Evolutionary conservation across 2,797 vertebrate genomes (phyloP).

Genomic region (Ispidina picta): DNA sequence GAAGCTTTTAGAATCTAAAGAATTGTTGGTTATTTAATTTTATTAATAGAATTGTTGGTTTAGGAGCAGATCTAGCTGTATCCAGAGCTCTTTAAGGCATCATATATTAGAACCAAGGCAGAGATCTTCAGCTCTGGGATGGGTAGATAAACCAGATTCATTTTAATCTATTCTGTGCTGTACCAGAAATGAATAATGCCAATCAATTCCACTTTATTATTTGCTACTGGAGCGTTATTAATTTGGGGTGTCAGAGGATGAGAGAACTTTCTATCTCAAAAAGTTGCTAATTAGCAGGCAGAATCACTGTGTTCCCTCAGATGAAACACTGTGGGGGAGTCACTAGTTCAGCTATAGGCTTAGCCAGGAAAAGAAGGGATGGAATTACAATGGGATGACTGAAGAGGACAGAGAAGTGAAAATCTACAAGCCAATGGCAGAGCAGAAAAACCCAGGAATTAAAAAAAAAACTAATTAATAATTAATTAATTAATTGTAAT

Average conservation of each 20-base stretch:
- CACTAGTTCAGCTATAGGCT: not conserved
- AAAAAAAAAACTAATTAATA: too few relatives aligned
- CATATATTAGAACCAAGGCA: not conserved
- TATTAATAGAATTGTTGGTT: slow-evolving; percentile 27
- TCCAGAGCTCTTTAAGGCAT: not conserved
- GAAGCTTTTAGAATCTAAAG: slow-evolving; percentile 39
- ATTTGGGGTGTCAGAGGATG: slow-evolving; percentile 26
- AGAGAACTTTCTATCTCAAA: slow-evolving; percentile 34
- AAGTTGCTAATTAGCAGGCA: slow-evolving; percentile 45
- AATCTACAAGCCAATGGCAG: not conserved
- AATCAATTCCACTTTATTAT: slow-evolving; percentile 5
- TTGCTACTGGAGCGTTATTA: slow-evolving; percentile 22
- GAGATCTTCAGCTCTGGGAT: not conserved
- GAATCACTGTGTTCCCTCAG: slow-evolving; percentile 15
- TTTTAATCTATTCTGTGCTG: slow-evolving; percentile 27
- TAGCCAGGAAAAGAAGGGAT: not conserved
- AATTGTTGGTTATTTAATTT: slow-evolving; percentile 61
- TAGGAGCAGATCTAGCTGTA: not conserved
- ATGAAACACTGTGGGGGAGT: slow-evolving; percentile 31
- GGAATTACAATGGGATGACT: not conserved
- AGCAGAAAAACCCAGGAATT: not conserved
- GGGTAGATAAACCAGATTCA: not conserved
- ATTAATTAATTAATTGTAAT: not conserved
- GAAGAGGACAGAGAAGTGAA: not conserved
- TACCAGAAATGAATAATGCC: slow-evolving; percentile 31